phyloP scores from a whole-genome alignment of 2,113 vertebrate genomes.

The Microcebus murinus region DNA sequence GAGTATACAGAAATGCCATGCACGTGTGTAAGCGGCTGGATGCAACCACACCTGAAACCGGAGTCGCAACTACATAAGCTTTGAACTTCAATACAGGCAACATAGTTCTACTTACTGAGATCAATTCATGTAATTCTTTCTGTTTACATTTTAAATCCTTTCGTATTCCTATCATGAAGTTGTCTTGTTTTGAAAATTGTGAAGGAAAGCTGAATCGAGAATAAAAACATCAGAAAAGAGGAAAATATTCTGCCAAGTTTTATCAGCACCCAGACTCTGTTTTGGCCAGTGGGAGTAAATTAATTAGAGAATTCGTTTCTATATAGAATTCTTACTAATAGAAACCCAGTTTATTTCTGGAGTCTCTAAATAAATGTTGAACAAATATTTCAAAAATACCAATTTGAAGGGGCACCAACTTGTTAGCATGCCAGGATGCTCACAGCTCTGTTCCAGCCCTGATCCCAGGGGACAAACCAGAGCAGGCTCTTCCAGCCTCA shows the following conservation, averaged over 20 bases:
- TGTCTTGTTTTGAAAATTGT: constrained; percentile 46
- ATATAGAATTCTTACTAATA: constrained; percentile 12
- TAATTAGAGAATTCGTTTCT: constrained; percentile 25
- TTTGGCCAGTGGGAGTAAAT: background rate
- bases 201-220: constrained; percentile 22
- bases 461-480: background rate
- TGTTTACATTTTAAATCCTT: background rate
- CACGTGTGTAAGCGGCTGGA: background rate
- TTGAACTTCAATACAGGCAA: background rate
- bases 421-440: background rate
- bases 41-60: background rate
- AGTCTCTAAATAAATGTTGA: constrained; percentile 38
- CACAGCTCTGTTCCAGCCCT: background rate
- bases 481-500: background rate
- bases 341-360: constrained; percentile 22
- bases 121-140: background rate
- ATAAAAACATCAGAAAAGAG: constrained; percentile 31
- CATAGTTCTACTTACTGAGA: background rate
- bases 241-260: constrained; percentile 29
- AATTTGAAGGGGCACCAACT: background rate
- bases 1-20: too few relatives aligned
- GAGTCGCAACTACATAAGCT: background rate
- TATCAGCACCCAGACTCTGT: background rate
- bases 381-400: constrained; percentile 43
- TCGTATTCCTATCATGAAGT: background rate